Evolutionary conservation across 2,797 vertebrate genomes (phyloP).

Genomic region (Notolepis coatsorum): DNA sequence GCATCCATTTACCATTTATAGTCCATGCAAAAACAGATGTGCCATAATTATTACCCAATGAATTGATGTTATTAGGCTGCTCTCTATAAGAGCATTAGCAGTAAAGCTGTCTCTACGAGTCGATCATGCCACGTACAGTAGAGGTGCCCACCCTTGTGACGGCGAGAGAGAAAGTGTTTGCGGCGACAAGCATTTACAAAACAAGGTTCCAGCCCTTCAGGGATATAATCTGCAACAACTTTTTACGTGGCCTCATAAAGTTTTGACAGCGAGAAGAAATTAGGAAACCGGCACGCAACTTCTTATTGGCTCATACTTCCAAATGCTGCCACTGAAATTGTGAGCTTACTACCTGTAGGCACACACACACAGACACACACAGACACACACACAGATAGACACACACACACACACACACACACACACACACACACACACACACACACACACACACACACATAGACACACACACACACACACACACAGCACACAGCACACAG

Average conservation of each 20-base stretch:
- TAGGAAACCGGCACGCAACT: slow-evolving; percentile 34
- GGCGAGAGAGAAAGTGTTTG: not conserved
- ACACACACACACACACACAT: too few species aligned
- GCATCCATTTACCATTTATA: too few species aligned
- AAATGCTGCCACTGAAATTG: too few species aligned
- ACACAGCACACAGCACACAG: not conserved
- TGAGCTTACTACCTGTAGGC: not conserved
- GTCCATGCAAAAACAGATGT: too few species aligned
- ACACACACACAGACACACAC: not conserved
- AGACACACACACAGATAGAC: not conserved
- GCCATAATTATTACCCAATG: not conserved
- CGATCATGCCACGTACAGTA: not conserved
- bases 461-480: too few species aligned
- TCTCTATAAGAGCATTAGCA: not conserved
- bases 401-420: not conserved
- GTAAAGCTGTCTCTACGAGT: not conserved
- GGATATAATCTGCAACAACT: slow-evolving; percentile 3
- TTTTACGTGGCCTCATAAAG: slow-evolving; percentile 41
- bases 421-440: too few species aligned
- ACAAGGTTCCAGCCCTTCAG: slow-evolving; percentile 13
- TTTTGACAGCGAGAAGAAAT: slow-evolving; percentile 34
- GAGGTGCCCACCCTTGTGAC: not conserved
- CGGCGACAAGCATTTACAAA: not conserved
- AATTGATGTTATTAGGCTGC: not conserved
- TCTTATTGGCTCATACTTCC: slow-evolving; percentile 29